Evolutionary conservation across 2,888 invertebrate species (phyloP), one percentile per base, ranked within the genome.

Genomic region (Sympetrum striolatum): DNA sequence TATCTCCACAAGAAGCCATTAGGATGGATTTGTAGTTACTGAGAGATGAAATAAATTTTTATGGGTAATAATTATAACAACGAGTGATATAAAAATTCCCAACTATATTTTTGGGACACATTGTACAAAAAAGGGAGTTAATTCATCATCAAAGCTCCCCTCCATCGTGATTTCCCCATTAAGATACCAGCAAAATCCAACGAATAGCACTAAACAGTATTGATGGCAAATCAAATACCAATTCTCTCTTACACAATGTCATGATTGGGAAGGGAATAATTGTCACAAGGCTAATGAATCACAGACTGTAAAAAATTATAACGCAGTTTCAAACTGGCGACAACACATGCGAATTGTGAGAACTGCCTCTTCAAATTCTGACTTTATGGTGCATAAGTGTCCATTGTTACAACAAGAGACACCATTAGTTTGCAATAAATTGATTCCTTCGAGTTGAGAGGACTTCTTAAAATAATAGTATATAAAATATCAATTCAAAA

Each of bases 281-380:
- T 60, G 86, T 86, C 60, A 86, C 86, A 86, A 82, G 82, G 82
- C 82, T 82, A 82, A 86, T 86, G 64, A 86, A 86, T 86, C 86
- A 86, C 86, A 86, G 86, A 86, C 86, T 86, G 86, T 64, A 86
- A 86, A 82, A 86, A 86, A 86, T 86, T 86, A 86, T 86, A 86
- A 86, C 60, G 60, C 35, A 14, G 10, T 73, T 73, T 31, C 37
- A 86, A 60, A 86, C 86, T 86, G 60, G 86, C 86, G 60, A 86
- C 64, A 86, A 86, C 37, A 64, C 39, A 86, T 86, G 31, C 60
- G 39, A 64, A 86, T 86, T 60, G 60, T 60, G 86, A 86, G 58
- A 60, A 86, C 86, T 86, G 60, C 37, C 86, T 37, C 86, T 60
- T 86, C 58, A 37, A 86, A 60, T 86, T 86, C 86, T 60, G 86